Conservation (phyloP, 2,888 invertebrate genomes). For the Mythimna vitellina region DNA sequence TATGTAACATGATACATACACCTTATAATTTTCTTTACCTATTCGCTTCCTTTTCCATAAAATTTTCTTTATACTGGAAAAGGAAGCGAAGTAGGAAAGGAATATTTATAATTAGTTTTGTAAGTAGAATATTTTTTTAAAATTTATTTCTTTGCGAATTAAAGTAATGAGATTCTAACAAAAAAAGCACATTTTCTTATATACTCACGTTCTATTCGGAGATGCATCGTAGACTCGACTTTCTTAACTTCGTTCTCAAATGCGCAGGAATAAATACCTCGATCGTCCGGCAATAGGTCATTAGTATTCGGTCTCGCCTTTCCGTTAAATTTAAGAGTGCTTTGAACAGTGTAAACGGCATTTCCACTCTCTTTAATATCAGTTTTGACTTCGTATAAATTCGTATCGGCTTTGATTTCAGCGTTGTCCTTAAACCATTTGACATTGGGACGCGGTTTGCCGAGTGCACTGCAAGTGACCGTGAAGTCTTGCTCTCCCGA, state of each 20-base stretch:
- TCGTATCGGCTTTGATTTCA: slow-evolving; percentile 94
- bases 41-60: slow-evolving; percentile 15
- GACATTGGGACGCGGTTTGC: slow-evolving; percentile 96
- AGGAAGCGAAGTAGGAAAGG: slow-evolving; percentile 17
- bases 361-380: slow-evolving; percentile 94
- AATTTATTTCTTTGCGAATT: slow-evolving; percentile 3
- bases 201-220: slow-evolving; percentile 96
- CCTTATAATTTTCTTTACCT: slow-evolving; percentile 6
- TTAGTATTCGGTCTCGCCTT: slow-evolving; percentile 94
- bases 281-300: slow-evolving; percentile 95
- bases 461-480: slow-evolving; percentile 96
- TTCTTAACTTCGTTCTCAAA: slow-evolving; percentile 97
- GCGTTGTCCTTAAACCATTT: slow-evolving; percentile 96
- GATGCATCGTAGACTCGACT: slow-evolving; percentile 96
- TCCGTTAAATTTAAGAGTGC: slow-evolving; percentile 95
- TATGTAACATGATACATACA: background rate
- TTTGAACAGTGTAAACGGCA: slow-evolving; percentile 95
- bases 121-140: background rate
- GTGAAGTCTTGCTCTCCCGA: slow-evolving; percentile 95
- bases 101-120: slow-evolving; percentile 28
- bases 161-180: slow-evolving; percentile 17
- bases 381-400: slow-evolving; percentile 95
- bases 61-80: slow-evolving; percentile 17
- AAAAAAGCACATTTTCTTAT: slow-evolving; percentile 19
- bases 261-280: slow-evolving; percentile 96